phyloP scores from a whole-genome alignment of 2,113 vertebrate genomes.

The Psephotus haematonotus region DNA sequence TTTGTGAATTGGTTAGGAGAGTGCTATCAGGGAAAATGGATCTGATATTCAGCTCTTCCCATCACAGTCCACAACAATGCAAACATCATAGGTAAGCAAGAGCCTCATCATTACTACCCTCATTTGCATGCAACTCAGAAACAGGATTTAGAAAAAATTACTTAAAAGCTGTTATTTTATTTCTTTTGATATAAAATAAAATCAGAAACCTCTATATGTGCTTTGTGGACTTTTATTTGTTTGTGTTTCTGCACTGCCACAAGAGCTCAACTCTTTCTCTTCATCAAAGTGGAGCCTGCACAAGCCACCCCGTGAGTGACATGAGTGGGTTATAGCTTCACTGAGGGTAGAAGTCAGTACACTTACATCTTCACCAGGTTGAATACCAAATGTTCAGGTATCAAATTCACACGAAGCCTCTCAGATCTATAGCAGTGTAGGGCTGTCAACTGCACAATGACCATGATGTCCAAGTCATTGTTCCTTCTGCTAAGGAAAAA shows the following conservation, averaged over 20 bases:
- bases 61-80: neutral
- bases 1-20: neutral
- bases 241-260: neutral
- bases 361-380: neutral
- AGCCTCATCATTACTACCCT: neutral
- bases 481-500: neutral
- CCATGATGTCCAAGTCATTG: neutral
- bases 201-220: neutral
- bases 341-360: neutral
- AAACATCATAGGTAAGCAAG: neutral
- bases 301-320: neutral
- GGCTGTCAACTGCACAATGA: neutral
- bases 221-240: neutral
- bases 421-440: neutral
- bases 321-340: neutral
- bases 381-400: neutral
- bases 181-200: neutral
- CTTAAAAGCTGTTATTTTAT: neutral
- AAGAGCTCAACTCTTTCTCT: neutral
- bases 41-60: neutral
- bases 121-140: neutral
- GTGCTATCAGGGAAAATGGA: neutral
- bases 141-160: neutral
- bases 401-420: neutral
- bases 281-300: fast-evolving